Base-by-base conservation (phyloP, 2,797 vertebrate species). In the Danio jaintianensis region DNA sequence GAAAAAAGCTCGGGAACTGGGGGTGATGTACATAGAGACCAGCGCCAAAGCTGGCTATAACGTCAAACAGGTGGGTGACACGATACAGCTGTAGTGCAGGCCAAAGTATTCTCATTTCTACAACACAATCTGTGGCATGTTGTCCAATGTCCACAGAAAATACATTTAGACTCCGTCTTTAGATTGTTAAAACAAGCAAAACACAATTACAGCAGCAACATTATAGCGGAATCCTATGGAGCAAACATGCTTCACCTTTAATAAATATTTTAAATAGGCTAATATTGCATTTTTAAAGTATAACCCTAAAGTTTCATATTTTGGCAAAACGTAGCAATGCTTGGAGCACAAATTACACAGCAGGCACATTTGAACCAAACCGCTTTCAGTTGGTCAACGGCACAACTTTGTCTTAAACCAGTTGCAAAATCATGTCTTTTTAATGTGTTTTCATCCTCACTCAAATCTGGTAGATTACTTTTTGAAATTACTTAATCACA, bases 11-110 rank as follows among this genome's bases (percentile, higher is more conserved):
- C 91, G 87, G 86, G 93, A 94, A 78, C 91, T 96, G 92, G 94
- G 88, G 92, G 89, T 95, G 93, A 94, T 96, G 94, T 94, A 93
- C 94, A 90, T 94, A 94, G 94, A 96, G 92, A 95, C 91, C 90
- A 94, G 94, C 82, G 92, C 94, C 93, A 92, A 95, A 94, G 93
- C 92, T 90, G 92, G 93, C 85, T 94, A 91, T 94, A 92, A 94
- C 89, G 90, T 93, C 90, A 93, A 93, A 91, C 94, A 95, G 93
- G 92, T 94, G 93, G 89, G 94, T 93, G 87, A 88, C 82, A 22
- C 12, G 16, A 38, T 16, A 29, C 38, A 45, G 68, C 22, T 73
- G 56, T 43, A 52, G 66, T 67, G 71, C 20, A 82, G 67, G 47
- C 22, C 18, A 61, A 56, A 12, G 29, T 1, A 40, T 56, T 38